These are phyloP conservation scores for Brachionus manjavacas DNA, from an alignment of 1,140 invertebrate species.

Conservation along the genomic window DNA sequence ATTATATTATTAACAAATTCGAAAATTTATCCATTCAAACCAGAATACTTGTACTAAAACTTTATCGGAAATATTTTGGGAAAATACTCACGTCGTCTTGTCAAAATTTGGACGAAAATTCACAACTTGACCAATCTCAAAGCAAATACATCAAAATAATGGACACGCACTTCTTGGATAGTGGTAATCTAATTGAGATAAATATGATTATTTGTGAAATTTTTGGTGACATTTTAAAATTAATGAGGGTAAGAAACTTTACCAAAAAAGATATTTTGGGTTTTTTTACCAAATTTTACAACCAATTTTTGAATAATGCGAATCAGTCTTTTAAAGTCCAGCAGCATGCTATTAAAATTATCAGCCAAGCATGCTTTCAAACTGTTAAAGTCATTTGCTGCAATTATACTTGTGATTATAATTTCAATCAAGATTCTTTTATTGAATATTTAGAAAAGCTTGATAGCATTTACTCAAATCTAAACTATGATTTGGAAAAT, in stretches of 20 bases:
- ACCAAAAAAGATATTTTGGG: conserved; percentile 1
- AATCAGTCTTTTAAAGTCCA: not conserved
- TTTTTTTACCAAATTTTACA: not conserved
- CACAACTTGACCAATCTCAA: not conserved
- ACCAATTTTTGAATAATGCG: conserved; percentile 4
- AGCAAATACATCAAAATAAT: not conserved
- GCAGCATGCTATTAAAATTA: not conserved
- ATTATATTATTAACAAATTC: not conserved
- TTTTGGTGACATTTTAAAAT: not conserved
- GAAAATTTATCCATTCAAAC: not conserved
- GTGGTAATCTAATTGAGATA: not conserved
- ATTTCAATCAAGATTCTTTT: not conserved
- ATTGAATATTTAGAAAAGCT: not conserved
- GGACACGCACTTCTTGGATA: not conserved
- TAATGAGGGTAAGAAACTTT: not conserved
- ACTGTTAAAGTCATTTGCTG: not conserved
- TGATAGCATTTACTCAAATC: not conserved
- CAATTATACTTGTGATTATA: not conserved
- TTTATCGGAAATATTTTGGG: not conserved
- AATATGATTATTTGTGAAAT: not conserved
- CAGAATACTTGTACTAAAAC: not conserved
- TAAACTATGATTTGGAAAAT: not conserved
- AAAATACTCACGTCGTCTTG: not conserved
- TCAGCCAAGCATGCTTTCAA: not conserved
- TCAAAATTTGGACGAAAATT: not conserved